These are phyloP conservation scores for Echinometra lucunter DNA, from an alignment of 53 echinoderm and acorn worm species.

Conservation along the genomic window DNA sequence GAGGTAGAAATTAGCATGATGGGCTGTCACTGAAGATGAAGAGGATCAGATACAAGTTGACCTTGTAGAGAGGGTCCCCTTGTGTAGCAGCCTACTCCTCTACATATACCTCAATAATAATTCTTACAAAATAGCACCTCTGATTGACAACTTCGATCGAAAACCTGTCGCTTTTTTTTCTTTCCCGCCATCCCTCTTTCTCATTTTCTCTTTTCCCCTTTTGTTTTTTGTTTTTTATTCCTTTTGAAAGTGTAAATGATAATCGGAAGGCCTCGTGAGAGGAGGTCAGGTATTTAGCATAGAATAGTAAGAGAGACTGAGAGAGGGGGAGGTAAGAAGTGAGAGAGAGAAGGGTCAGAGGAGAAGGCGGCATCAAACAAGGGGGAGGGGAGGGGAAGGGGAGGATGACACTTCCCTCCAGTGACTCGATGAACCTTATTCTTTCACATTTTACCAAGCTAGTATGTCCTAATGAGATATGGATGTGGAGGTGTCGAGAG, in stretches of 20 bases:
- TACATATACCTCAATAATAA: conserved; percentile 69
- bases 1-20: conserved; percentile 61
- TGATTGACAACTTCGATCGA: conserved; percentile 67
- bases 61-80: conserved; percentile 52
- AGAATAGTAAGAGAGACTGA: too few species aligned
- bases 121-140: conserved; percentile 55
- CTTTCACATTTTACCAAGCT: too few species aligned
- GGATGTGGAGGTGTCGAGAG: too few species aligned
- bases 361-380: too few species aligned
- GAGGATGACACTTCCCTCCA: too few species aligned
- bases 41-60: conserved; percentile 61
- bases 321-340: too few species aligned
- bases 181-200: not conserved
- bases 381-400: too few species aligned
- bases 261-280: not conserved
- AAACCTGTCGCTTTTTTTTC: not conserved
- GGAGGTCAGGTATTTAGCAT: not conserved
- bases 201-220: not conserved
- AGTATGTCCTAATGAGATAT: too few species aligned
- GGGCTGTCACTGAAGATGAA: conserved; percentile 39
- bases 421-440: too few species aligned
- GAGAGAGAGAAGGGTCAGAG: too few species aligned
- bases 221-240: not conserved
- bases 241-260: not conserved
- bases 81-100: conserved; percentile 46